Evolutionary conservation across 2,113 vertebrate genomes (phyloP).

Genomic region (Megaleporinus macrocephalus): DNA sequence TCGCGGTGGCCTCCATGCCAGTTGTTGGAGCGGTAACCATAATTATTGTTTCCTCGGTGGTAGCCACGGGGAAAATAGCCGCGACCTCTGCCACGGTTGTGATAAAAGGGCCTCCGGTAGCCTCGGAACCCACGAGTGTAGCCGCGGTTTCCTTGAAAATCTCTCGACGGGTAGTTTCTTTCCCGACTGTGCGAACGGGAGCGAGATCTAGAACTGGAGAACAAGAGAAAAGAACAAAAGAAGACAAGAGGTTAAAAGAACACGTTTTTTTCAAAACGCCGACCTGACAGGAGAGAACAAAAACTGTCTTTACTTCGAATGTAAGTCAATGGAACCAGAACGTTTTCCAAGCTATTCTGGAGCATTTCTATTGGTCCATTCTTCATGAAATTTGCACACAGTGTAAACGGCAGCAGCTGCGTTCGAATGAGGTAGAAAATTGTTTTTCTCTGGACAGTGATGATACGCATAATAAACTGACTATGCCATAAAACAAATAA

Average conservation of each 20-base stretch:
- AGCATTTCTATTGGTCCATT: too few relatives aligned
- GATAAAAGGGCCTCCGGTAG: slow-evolving; percentile 90
- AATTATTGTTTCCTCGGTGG: slow-evolving; percentile 78
- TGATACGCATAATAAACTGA: too few relatives aligned
- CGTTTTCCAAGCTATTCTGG: too few relatives aligned
- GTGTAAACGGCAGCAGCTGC: too few relatives aligned
- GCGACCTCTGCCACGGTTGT: slow-evolving; percentile 83
- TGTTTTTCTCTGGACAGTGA: too few relatives aligned
- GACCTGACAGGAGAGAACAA: too few relatives aligned
- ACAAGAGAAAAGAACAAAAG: neutral
- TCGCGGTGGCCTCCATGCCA: slow-evolving; percentile 85
- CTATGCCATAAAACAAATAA: too few relatives aligned
- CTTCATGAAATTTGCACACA: too few relatives aligned
- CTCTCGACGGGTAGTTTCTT: slow-evolving; percentile 89
- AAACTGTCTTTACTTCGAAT: too few relatives aligned
- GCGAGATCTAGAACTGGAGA: slow-evolving; percentile 91
- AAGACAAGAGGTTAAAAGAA: neutral
- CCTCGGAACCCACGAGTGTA: slow-evolving; percentile 92
- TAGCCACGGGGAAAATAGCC: slow-evolving; percentile 92
- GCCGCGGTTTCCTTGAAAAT: slow-evolving; percentile 94
- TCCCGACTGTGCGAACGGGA: slow-evolving; percentile 93
- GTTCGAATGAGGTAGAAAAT: too few relatives aligned
- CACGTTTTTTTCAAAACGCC: too few relatives aligned
- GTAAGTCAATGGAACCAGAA: too few relatives aligned
- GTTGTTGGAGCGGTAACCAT: slow-evolving; percentile 81